These are phyloP conservation scores for Mylabris phalerata DNA, from an alignment of 1,140 invertebrate genomes.

Conservation along the genomic window DNA sequence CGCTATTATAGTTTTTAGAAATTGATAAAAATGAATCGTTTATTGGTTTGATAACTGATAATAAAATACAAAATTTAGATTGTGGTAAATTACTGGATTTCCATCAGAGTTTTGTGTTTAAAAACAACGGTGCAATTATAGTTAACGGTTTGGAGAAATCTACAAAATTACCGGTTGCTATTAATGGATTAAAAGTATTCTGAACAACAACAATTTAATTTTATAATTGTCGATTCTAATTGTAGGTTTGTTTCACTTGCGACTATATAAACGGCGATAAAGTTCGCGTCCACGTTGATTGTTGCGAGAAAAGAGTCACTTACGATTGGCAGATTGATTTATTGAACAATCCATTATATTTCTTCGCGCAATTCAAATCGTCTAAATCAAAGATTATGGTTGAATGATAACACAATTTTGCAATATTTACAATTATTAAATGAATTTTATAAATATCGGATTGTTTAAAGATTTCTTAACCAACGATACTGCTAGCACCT, in stretches of 20 bases:
- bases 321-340: conserved; percentile 29
- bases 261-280: conserved; percentile 23
- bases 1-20: conserved; percentile 31
- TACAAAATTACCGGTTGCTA: conserved; percentile 27
- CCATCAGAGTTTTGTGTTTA: conserved; percentile 21
- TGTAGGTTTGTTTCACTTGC: conserved; percentile 33
- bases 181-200: conserved; percentile 29
- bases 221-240: conserved; percentile 9
- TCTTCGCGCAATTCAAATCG: conserved; percentile 24
- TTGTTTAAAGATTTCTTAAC: conserved; percentile 38
- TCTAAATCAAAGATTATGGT: conserved; percentile 33
- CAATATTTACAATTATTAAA: too few relatives aligned
- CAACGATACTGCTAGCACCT: conserved; percentile 78
- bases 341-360: conserved; percentile 16
- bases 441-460: too few relatives aligned
- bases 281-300: conserved; percentile 30
- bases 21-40: conserved; percentile 22
- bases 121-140: conserved; percentile 27
- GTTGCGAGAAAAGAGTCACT: conserved; percentile 30
- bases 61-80: neutral
- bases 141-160: conserved; percentile 31
- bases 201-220: neutral
- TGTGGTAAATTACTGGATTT: neutral
- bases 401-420: conserved; percentile 20
- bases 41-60: conserved; percentile 22